Evolutionary conservation across 2,797 vertebrate species (phyloP).

Genomic region (Pelochelys cantorii): DNA sequence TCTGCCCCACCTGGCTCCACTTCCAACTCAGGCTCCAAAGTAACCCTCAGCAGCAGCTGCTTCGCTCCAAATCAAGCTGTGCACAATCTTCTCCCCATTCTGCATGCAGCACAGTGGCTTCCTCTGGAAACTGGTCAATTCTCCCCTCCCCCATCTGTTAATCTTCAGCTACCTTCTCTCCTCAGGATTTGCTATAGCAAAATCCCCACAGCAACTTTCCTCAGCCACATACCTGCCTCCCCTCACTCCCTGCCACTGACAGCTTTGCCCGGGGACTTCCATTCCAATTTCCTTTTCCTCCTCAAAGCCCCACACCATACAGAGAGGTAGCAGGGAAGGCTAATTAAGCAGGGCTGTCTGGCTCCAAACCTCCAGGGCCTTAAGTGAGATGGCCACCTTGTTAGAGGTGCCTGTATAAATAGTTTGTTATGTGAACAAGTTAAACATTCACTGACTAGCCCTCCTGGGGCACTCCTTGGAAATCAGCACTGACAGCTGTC

Average conservation of each 20-base stretch:
- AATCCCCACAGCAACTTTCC: background rate
- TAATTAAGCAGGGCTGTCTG: background rate
- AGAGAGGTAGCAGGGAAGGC: background rate
- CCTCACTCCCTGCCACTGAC: background rate
- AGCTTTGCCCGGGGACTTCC: background rate
- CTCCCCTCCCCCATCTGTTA: background rate
- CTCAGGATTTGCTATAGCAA: background rate
- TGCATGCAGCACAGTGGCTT: background rate
- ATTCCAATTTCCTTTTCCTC: background rate
- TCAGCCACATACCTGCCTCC: background rate
- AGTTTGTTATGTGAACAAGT: background rate
- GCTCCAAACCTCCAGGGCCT: background rate
- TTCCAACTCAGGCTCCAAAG: background rate
- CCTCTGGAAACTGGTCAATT: background rate
- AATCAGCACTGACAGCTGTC: background rate
- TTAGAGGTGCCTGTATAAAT: background rate
- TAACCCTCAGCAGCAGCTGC: background rate
- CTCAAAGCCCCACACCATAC: background rate
- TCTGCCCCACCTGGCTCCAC: background rate
- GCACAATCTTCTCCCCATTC: background rate
- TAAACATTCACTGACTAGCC: background rate
- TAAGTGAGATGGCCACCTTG: background rate
- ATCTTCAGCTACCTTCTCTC: background rate
- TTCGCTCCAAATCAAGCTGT: background rate
- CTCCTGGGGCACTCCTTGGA: background rate